These are phyloP conservation scores for Chlamydotis undulata DNA, from an alignment of 2,113 vertebrate genomes.

Conservation along the genomic window DNA sequence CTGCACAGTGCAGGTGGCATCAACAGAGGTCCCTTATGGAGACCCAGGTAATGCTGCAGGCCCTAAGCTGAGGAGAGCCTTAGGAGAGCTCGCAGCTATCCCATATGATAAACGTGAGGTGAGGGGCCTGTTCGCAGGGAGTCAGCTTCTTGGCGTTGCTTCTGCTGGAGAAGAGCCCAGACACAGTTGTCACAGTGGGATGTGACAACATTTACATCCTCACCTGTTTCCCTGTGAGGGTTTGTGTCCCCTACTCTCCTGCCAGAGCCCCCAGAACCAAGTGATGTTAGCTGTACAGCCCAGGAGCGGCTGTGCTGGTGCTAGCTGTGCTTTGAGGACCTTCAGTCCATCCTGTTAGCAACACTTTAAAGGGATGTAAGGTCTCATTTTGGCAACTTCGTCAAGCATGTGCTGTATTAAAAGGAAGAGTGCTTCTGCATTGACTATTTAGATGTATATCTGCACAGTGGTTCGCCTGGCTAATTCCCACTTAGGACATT, in stretches of 20 bases:
- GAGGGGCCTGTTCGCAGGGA: accelerated
- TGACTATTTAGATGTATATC: neutral
- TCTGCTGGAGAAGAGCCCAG: neutral
- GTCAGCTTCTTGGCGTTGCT: neutral
- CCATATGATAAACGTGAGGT: accelerated
- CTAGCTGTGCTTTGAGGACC: neutral
- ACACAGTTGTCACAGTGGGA: accelerated
- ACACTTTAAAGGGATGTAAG: neutral
- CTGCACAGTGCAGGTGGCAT: neutral
- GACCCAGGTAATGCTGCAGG: accelerated
- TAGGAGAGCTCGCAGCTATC: neutral
- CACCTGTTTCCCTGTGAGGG: no score
- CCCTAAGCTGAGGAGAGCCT: neutral
- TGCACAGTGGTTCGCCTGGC: neutral
- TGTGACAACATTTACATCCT: neutral
- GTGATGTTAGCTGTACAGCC: neutral
- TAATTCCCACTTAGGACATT: neutral
- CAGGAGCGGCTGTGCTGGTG: accelerated
- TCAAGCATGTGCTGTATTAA: neutral
- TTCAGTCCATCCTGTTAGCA: neutral
- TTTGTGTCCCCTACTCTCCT: no score
- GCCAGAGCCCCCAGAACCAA: accelerated
- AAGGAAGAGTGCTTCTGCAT: neutral
- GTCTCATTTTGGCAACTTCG: neutral
- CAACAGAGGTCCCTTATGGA: neutral